Percentiles rank a stretch among this genome's conserved stretches.
phyloP scores from a whole-genome alignment of 2,113 vertebrate genomes.

The Rhipidura dahli region DNA sequence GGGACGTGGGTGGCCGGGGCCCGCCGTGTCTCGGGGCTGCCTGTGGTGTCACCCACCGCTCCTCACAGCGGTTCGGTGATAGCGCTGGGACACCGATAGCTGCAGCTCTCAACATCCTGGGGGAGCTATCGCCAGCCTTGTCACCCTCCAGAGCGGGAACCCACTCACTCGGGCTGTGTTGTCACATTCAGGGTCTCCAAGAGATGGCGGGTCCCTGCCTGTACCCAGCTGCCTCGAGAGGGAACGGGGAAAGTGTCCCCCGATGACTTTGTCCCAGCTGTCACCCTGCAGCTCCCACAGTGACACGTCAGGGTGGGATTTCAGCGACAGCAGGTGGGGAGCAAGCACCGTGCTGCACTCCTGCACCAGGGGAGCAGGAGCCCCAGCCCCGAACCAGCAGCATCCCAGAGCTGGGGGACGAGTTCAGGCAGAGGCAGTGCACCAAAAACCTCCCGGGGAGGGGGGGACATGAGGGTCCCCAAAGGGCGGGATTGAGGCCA shows the following conservation, averaged over 20 bases:
- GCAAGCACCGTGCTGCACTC: fast-evolving
- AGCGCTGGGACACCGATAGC: neutral
- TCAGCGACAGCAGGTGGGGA: neutral
- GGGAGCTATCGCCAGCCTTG: neutral
- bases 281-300: neutral
- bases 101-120: neutral
- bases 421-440: neutral
- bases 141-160: neutral
- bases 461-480: fast-evolving
- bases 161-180: fast-evolving
- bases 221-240: neutral
- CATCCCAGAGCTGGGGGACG: neutral
- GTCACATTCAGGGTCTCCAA: neutral
- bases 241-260: neutral
- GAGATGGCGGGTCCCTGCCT: neutral
- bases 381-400: neutral
- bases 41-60: neutral
- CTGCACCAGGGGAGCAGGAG: neutral
- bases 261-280: neutral
- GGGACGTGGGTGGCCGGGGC: too few relatives aligned
- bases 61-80: fast-evolving
- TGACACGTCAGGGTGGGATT: neutral
- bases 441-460: fast-evolving
- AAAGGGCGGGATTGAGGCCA: neutral
- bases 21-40: neutral